phyloP scores from a whole-genome alignment of 35 echinoderm and acorn worm genomes.

The Antedon bifida region DNA sequence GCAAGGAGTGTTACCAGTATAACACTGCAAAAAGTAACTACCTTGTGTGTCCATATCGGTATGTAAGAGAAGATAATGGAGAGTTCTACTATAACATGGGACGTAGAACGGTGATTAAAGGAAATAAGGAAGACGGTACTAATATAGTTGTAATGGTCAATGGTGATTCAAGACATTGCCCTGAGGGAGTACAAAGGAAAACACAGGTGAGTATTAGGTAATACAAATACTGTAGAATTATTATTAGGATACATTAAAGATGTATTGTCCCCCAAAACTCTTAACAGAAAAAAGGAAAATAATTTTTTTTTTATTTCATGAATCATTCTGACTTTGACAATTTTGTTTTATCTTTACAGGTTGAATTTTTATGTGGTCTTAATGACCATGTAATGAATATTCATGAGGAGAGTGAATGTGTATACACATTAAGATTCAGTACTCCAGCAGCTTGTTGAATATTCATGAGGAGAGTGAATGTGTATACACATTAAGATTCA shows the following conservation, averaged over 20 bases:
- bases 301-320: too few species aligned
- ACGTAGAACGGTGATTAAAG: not conserved
- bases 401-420: constrained; percentile 21
- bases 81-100: constrained; percentile 18
- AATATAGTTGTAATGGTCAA: constrained; percentile 27
- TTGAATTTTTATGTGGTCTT: constrained; percentile 45
- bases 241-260: too few species aligned
- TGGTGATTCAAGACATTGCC: constrained; percentile 31
- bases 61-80: constrained; percentile 26
- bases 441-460: constrained; percentile 37
- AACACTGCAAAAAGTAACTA: constrained; percentile 12
- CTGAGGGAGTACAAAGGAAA: not conserved
- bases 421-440: constrained; percentile 28
- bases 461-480: not conserved
- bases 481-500: too few species aligned
- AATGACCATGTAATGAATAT: constrained; percentile 30
- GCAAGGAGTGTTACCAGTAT: constrained; percentile 27
- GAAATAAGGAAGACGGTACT: constrained; percentile 4
- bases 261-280: too few species aligned
- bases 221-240: too few species aligned
- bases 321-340: too few species aligned
- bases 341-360: constrained; percentile 16
- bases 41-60: constrained; percentile 29
- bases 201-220: constrained; percentile 32
- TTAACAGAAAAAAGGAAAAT: too few species aligned